These are phyloP conservation scores for Sylvia borin DNA, from an alignment of 2,797 vertebrate genomes.

Conservation along the genomic window DNA sequence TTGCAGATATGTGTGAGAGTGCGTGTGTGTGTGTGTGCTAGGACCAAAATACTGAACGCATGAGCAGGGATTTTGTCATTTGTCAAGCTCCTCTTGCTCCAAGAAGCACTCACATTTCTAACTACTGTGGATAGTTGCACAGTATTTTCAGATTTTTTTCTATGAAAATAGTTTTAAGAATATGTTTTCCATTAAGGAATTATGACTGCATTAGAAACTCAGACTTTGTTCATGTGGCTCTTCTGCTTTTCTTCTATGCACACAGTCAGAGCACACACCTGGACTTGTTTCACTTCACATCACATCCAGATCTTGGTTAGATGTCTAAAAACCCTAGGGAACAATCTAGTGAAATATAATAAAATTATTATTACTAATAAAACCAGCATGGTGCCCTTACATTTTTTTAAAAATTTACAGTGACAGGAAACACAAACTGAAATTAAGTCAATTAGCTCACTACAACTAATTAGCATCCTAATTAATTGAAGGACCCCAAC, in stretches of 20 bases:
- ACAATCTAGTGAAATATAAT: neutral
- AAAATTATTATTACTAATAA: neutral
- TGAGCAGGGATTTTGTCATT: neutral
- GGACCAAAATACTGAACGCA: neutral
- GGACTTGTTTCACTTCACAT: neutral
- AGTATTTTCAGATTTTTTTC: neutral
- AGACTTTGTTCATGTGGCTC: neutral
- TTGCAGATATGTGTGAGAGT: neutral
- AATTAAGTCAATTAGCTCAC: neutral
- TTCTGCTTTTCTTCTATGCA: neutral
- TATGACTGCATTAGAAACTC: neutral
- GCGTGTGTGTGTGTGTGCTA: neutral
- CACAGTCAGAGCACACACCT: fast-evolving
- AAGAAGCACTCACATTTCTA: neutral
- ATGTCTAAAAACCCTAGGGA: neutral
- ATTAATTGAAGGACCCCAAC: neutral
- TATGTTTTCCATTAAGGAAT: neutral
- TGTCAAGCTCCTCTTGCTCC: neutral
- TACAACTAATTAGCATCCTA: neutral
- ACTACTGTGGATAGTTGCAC: neutral
- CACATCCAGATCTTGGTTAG: neutral
- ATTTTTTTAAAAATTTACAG: neutral
- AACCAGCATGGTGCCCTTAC: neutral
- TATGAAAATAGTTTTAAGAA: neutral
- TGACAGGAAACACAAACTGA: neutral